Evolutionary conservation across 2,888 invertebrate species (phyloP), one percentile per base, ranked within the genome.

Genomic region (Eledone cirrhosa): DNA sequence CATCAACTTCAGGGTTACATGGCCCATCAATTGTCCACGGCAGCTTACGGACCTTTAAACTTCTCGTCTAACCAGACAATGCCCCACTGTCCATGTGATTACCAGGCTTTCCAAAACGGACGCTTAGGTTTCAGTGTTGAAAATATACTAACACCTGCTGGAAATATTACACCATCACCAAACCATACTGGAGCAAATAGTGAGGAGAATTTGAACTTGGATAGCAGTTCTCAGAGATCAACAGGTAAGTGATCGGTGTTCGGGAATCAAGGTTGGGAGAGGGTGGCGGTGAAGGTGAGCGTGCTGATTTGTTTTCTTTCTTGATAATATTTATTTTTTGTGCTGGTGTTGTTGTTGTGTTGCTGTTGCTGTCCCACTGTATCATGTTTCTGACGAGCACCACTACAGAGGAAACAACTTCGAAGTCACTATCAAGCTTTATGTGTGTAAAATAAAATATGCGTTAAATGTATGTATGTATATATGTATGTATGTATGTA

Each of bases 131-230:
- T 69, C 69, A 69, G 69, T 33, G 69, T 69, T 19, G 69, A 69
- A 22, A 69, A 69, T 33, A 69, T 69, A 69, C 7, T 69, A n/a
- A 33, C 69, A 33, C 69, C 27, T 29, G 31, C 69, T n/a, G 22
- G 69, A n/a, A 69, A 69, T 69, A 69, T 69, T 69, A 69, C 69
- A 19, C n/a, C 69, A 16, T 69, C 69, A 33, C 69, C 69, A 33
- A 69, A 33, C 27, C 31, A 69, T 69, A n/a, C 41, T 11, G 69
- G 69, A 11, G 22, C 22, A 22, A 31, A 69, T 29, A 69, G 41
- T 13, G 69, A 69, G 13, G 69, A 69, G 22, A 69, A 33, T 33
- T 22, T 69, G 22, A 31, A 31, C 22, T 22, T 69, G 33, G 41
- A 41, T 41, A 33, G 31, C 22, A 69, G 69, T 29, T 33, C 69